These are phyloP conservation scores for Acheta domesticus DNA, from an alignment of 2,888 invertebrate genomes.

Conservation along the genomic window DNA sequence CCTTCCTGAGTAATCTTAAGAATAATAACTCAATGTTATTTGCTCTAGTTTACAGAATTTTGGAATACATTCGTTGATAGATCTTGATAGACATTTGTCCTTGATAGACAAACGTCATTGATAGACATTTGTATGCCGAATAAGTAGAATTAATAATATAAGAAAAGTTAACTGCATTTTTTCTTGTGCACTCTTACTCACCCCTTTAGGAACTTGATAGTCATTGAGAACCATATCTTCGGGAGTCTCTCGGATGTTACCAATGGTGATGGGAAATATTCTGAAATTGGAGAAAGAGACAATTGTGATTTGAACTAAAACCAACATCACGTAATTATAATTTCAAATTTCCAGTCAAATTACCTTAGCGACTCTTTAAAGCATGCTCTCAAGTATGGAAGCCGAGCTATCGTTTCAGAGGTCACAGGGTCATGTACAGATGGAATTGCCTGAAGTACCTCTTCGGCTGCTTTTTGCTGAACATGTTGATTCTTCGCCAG, in stretches of 20 bases:
- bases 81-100: too few species aligned
- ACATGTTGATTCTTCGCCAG: slow-evolving; percentile 54
- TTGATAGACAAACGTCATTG: too few species aligned
- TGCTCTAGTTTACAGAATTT: too few species aligned
- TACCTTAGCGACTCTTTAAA: slow-evolving; percentile 33
- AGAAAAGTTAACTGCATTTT: too few species aligned
- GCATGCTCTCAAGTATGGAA: slow-evolving; percentile 47
- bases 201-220: slow-evolving; percentile 60
- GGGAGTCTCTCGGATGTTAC: slow-evolving; percentile 53
- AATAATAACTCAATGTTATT: too few species aligned
- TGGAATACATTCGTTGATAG: too few species aligned
- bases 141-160: too few species aligned
- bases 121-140: too few species aligned
- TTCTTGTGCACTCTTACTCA: slow-evolving; percentile 43
- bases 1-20: too few species aligned
- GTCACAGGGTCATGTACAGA: slow-evolving; percentile 41
- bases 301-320: too few species aligned
- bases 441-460: slow-evolving; percentile 41
- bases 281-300: slow-evolving; percentile 18
- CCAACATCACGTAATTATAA: not conserved
- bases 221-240: slow-evolving; percentile 59
- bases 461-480: slow-evolving; percentile 52
- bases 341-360: too few species aligned
- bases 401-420: slow-evolving; percentile 42
- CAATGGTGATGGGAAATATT: slow-evolving; percentile 59